Evolutionary conservation across 2,888 invertebrate species (phyloP), one percentile per base, ranked within the genome.

Genomic region (Syritta pipiens): DNA sequence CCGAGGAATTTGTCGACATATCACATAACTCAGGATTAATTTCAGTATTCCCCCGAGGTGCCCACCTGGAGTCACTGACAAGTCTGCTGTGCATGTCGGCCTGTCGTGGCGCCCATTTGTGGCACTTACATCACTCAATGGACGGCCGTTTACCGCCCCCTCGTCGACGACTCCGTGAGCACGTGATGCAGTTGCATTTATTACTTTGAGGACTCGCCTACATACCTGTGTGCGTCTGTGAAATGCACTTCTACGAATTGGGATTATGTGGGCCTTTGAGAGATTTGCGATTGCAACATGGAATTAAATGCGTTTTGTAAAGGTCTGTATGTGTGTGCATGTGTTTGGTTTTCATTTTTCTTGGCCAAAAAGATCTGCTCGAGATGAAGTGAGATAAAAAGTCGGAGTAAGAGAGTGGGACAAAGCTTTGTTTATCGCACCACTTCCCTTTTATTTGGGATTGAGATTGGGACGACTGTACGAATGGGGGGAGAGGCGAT

Each of bases 181-280:
- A 57, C 37, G 20, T 68, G 57, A 49, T 49, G 72, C 59, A 60
- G 51, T 53, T 19, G 44, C 63, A 77, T 77, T 63, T 57, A 77
- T 71, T 48, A 65, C 76, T 77, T 71, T 62, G 71, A 53, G 26
- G 26, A 30, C 12, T 24, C 37, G 22, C 26, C 37, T 12, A 12
- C 10, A 7, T 37, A 48, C 22, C 14, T 6, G 7, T 48, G 51
- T 51, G 32, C 6, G 40, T 48, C 32, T 62, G n/a, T n/a, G 20
- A 46, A 76, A 51, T 63, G 65, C 53, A 65, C 48, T 72, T 53
- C 24, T 37, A 30, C 17, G 65, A 60, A 76, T 62, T 63, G 63
- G 37, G 62, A 76, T 76, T 76, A 71, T 77, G 65, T 65, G 59
- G 59, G 77, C 37, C 55, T 77, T 77, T 77, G 77, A 72, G 72